phyloP scores from a whole-genome alignment of 1,140 invertebrate species.

The Drosophila lacteicornis region DNA sequence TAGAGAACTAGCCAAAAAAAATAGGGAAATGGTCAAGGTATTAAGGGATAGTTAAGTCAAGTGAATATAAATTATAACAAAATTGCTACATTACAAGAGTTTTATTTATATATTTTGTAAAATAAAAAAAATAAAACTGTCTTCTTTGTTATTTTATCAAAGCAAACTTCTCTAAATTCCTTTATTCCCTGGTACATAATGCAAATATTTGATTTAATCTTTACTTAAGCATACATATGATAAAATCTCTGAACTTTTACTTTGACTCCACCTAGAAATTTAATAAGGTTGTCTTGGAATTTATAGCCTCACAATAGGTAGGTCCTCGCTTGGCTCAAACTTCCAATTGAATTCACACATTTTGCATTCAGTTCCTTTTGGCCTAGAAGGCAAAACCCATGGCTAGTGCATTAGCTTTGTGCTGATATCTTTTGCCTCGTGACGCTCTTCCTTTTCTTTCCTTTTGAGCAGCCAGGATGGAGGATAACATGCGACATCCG shows the following conservation, averaged over 20 bases:
- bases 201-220: no score
- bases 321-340: constrained; percentile 1
- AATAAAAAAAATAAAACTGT: no score
- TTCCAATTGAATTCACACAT: constrained; percentile 27
- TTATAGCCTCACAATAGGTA: constrained; percentile 7
- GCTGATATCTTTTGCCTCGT: constrained; percentile 3
- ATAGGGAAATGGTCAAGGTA: neutral
- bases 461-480: constrained; percentile 14
- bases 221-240: no score
- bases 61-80: no score
- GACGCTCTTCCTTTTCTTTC: neutral
- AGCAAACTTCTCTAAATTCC: no score
- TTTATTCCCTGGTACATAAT: no score
- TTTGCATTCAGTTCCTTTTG: constrained; percentile 21
- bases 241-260: no score
- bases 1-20: neutral
- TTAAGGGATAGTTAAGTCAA: neutral
- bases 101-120: no score
- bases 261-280: neutral
- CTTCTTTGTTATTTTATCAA: no score
- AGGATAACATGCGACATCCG: constrained; percentile 49
- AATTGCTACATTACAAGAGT: no score
- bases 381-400: constrained; percentile 5
- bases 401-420: constrained; percentile 20
- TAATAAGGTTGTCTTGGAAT: neutral